These are phyloP conservation scores for Xiphophorus birchmanni DNA, from an alignment of 2,797 vertebrate species.

Conservation along the genomic window DNA sequence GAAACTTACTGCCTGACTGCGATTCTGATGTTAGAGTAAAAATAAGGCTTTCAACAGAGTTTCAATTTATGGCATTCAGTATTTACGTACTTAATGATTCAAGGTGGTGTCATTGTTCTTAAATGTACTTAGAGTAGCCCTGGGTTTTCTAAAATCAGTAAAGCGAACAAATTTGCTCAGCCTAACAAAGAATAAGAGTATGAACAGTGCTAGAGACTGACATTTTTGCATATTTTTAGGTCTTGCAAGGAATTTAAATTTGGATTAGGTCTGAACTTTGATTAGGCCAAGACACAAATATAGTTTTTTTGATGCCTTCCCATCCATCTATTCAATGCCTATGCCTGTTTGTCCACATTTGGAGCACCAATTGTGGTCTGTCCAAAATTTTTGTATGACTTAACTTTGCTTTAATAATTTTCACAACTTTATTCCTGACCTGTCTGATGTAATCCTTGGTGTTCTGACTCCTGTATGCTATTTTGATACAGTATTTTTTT, in stretches of 20 bases:
- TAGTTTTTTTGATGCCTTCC: background rate
- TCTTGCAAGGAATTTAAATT: background rate
- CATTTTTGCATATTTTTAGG: background rate
- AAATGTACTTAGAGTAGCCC: background rate
- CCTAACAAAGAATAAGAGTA: too few relatives aligned
- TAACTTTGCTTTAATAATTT: background rate
- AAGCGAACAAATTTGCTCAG: background rate
- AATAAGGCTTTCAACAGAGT: background rate
- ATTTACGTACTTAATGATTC: background rate
- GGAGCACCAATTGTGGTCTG: background rate
- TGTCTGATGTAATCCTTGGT: background rate
- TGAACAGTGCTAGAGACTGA: background rate
- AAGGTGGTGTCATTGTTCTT: background rate
- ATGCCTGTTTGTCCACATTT: background rate
- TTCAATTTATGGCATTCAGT: background rate
- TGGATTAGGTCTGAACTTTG: background rate
- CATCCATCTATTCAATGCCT: background rate
- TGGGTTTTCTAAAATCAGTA: background rate
- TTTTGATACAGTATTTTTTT: background rate
- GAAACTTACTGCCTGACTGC: background rate
- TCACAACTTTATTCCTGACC: background rate
- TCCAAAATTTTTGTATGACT: background rate
- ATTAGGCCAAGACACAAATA: background rate
- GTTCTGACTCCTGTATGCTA: background rate
- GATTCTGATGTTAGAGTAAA: background rate